These are phyloP conservation scores for Laspeyria flexula DNA, from an alignment of 2,888 invertebrate genomes.

Conservation along the genomic window DNA sequence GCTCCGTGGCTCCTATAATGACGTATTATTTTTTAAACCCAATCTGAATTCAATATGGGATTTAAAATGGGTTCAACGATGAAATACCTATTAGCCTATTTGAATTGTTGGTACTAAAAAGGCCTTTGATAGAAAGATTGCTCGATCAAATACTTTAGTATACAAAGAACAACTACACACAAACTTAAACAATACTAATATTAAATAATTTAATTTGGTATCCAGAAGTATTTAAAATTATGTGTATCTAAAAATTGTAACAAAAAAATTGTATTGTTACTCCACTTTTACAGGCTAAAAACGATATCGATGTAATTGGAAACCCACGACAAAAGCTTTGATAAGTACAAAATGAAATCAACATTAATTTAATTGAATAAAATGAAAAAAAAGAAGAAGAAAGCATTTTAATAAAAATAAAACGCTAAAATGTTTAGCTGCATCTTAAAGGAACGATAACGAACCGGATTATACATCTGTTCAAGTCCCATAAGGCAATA, in stretches of 20 bases:
- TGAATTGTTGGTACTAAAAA: constrained; percentile 8
- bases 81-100: constrained; percentile 8
- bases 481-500: constrained; percentile 24
- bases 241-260: background rate
- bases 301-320: background rate
- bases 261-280: no score
- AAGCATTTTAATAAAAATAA: constrained; percentile 13
- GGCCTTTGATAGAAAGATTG: background rate
- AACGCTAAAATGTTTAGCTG: constrained; percentile 35
- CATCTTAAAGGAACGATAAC: constrained; percentile 27
- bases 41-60: constrained; percentile 28
- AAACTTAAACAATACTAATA: background rate
- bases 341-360: background rate
- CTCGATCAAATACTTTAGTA: background rate
- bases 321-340: background rate
- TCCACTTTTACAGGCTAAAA: no score
- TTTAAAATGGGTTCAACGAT: constrained; percentile 3
- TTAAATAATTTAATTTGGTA: background rate
- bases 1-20: constrained; percentile 48
- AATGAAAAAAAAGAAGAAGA: constrained; percentile 4
- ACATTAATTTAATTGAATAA: constrained; percentile 4
- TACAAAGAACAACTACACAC: background rate
- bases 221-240: background rate
- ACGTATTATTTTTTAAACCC: constrained; percentile 39
- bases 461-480: constrained; percentile 28